Evolutionary conservation across 1,140 invertebrate genomes (phyloP).

Genomic region (Drosophila sucinea): DNA sequence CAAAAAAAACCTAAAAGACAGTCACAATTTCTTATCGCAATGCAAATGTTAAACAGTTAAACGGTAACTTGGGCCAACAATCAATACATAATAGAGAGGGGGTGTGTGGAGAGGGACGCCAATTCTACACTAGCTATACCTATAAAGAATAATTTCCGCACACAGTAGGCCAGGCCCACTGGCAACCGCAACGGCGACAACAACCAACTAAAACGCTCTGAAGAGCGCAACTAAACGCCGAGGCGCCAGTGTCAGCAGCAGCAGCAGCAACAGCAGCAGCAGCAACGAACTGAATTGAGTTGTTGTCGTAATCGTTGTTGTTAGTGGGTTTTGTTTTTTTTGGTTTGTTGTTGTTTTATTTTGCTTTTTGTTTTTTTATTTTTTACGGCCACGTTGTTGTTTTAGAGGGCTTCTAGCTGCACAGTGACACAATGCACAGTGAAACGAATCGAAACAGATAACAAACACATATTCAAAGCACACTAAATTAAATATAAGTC

Average conservation of each 20-base stretch:
- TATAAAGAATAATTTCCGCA: not conserved
- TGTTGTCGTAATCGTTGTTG: constrained; percentile 64
- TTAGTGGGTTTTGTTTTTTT: constrained; percentile 35
- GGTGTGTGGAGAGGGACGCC: not conserved
- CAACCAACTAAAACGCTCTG: constrained; percentile 61
- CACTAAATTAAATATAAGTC: no score
- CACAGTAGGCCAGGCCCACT: constrained; percentile 3
- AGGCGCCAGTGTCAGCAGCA: constrained; percentile 39
- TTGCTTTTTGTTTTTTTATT: constrained; percentile 38
- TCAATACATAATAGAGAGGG: not conserved
- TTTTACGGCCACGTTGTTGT: constrained; percentile 30
- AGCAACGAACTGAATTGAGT: constrained; percentile 3
- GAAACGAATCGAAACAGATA: no score
- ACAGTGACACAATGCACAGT: constrained; percentile 46
- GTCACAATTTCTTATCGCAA: not conserved
- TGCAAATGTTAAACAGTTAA: not conserved
- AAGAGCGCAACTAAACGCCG: constrained; percentile 44
- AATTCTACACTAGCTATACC: not conserved
- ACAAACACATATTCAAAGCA: no score
- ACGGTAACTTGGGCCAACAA: not conserved
- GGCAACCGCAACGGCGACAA: constrained; percentile 41
- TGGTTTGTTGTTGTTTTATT: constrained; percentile 36
- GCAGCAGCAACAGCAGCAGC: constrained; percentile 5
- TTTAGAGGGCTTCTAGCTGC: constrained; percentile 57
- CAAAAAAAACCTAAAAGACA: not conserved